Conservation (phyloP, 2,113 vertebrate genomes). For the Tricholaema leucomelas region DNA sequence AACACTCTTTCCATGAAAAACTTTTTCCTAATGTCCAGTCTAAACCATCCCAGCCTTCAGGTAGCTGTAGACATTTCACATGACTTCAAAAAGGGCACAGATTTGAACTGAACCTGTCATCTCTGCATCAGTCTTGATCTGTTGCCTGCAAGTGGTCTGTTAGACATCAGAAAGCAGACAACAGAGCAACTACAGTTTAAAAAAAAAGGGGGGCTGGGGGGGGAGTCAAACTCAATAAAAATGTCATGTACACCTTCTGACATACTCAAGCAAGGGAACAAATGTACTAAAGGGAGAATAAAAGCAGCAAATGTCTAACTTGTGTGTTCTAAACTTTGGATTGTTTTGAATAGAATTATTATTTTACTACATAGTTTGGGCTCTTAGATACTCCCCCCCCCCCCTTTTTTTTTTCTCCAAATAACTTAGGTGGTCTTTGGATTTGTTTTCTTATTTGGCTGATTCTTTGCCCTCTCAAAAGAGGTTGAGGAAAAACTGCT, state of each 20-base stretch:
- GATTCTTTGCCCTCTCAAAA: neutral
- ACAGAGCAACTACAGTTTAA: neutral
- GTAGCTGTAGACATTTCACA: neutral
- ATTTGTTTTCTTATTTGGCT: neutral
- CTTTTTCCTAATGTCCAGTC: too few species aligned
- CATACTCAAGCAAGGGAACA: neutral
- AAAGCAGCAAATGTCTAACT: neutral
- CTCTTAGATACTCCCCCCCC: too few species aligned
- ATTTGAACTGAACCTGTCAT: neutral
- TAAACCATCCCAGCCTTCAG: too few species aligned
- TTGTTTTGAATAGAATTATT: neutral
- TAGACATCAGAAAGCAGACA: neutral
- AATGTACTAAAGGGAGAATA: neutral
- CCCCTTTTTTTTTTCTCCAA: too few species aligned
- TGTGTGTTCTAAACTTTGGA: neutral
- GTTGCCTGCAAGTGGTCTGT: neutral
- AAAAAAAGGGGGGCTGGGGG: neutral
- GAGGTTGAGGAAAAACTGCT: neutral
- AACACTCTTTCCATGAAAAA: too few species aligned
- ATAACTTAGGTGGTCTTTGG: neutral
- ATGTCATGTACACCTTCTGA: accelerated
- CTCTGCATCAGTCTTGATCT: neutral
- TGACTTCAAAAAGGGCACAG: neutral
- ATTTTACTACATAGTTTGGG: neutral
- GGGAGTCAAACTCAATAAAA: neutral